Conservation (phyloP, 2,797 vertebrate genomes). For the Molossus molossus region DNA sequence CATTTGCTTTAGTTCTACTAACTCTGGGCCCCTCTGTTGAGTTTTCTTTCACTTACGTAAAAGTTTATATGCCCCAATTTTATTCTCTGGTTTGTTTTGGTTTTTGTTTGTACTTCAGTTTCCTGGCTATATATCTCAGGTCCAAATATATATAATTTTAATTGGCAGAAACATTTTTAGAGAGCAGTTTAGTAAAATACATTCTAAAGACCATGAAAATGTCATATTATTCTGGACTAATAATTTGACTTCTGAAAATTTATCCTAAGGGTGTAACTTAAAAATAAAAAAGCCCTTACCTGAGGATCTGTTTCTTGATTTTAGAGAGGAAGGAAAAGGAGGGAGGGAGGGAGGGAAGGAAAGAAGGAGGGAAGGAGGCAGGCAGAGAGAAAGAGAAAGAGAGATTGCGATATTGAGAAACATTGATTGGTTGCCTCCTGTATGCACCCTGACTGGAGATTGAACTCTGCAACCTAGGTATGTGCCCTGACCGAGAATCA, state of each 20-base stretch:
- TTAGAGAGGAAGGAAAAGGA: neutral
- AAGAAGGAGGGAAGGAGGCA: neutral
- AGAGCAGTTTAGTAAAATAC: conserved; percentile 34
- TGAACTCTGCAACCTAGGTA: neutral
- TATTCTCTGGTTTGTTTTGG: neutral
- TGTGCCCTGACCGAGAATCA: neutral
- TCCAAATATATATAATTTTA: conserved; percentile 49
- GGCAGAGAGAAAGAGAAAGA: too few relatives aligned
- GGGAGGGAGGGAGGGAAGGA: neutral
- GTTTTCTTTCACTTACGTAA: neutral
- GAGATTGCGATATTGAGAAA: neutral
- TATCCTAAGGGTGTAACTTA: neutral
- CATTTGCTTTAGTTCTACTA: conserved; percentile 57
- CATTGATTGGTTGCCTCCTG: neutral
- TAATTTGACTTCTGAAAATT: conserved; percentile 60
- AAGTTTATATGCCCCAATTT: conserved; percentile 13
- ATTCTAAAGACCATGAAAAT: conserved; percentile 45
- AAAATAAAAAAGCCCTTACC: neutral
- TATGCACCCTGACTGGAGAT: neutral
- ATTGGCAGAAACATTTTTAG: conserved; percentile 26
- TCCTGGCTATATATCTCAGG: conserved; percentile 4
- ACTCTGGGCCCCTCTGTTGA: neutral
- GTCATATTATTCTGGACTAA: conserved; percentile 1
- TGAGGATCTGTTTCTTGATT: neutral
- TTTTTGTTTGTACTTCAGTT: conserved; percentile 54